These are phyloP conservation scores for Rutilus rutilus DNA, from an alignment of 2,113 vertebrate species.

Conservation along the genomic window DNA sequence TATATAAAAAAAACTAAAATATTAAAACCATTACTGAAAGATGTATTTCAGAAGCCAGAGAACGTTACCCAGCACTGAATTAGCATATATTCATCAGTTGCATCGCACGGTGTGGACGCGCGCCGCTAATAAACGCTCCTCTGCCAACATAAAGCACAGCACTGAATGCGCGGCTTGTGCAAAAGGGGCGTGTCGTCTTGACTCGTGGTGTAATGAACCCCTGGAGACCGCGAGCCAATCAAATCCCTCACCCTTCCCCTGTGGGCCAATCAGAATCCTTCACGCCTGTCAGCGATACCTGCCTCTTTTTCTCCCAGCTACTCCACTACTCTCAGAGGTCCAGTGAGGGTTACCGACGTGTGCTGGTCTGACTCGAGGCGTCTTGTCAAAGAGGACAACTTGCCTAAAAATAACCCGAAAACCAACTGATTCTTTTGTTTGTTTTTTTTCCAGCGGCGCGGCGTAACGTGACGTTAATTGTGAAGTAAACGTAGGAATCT, in stretches of 20 bases:
- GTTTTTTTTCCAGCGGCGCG: not conserved
- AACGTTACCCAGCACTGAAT: conserved; percentile 40
- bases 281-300: conserved; percentile 57
- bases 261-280: not conserved
- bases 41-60: conserved; percentile 13
- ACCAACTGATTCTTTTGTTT: not conserved
- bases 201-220: conserved; percentile 74
- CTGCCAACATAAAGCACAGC: conserved; percentile 66
- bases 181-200: conserved; percentile 72
- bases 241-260: conserved; percentile 63
- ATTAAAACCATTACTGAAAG: conserved; percentile 28
- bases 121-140: conserved; percentile 47
- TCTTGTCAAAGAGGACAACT: conserved; percentile 62
- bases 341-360: conserved; percentile 52
- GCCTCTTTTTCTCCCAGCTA: conserved; percentile 60
- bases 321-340: conserved; percentile 24
- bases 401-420: conserved; percentile 49
- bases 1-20: conserved; percentile 21
- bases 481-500: not conserved
- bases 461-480: conserved; percentile 6
- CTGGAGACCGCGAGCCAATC: conserved; percentile 70
- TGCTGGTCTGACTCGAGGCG: conserved; percentile 67
- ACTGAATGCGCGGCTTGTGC: conserved; percentile 78
- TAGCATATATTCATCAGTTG: conserved; percentile 48
- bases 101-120: conserved; percentile 29